Base-by-base conservation (phyloP, 2,888 invertebrate species). In the Chymomyza caudatula region DNA sequence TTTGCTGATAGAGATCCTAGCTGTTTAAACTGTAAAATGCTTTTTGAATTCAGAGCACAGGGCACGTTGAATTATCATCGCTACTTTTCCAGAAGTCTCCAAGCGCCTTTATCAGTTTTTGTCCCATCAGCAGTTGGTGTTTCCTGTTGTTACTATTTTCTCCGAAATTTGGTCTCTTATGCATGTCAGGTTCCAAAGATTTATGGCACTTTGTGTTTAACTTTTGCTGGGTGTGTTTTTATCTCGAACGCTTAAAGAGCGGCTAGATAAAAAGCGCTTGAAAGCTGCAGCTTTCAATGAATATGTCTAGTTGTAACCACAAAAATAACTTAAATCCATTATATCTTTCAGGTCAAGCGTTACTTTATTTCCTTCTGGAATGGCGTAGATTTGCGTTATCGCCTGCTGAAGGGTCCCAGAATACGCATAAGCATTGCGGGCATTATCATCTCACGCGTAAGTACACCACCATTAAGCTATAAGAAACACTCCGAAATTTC, bases 311-410 rank as follows among this genome's bases (percentile, higher is more conserved):
- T 56, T 49, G 44, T 19, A 49, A 49, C 17, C 49, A 49, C 49
- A 49, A 37, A 37, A 11, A 4, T 37, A 37, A 43, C 20, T 54
- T 53, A 22, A 20, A 37, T n/a, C 15, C 3, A n/a, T 43, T 37
- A n/a, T 17, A 5, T 54, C 25, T 66, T 56, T 77, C 94, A 97
- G 91, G 97, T 97, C 78, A 97, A 97, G 89, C 92, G 97, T 66
- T 97, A 97, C 90, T 97, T 97, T 89, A 96, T 97, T 49, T 97
- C 97, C 47, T 98, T 98, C 90, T 97, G 97, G 97, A 97, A 97
- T 90, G 97, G 97, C 54, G 97, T 97, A 17, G 97, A 98, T 91
- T 92, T 98, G 71, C 92, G 97, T 76, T 98, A 98, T 92, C 97
- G 97, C 88, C 92, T 97, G 79, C 92, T 98, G 60, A 96, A 97